Percentiles rank a stretch among this genome's conserved stretches.
Evolutionary conservation across 1,140 invertebrate genomes (phyloP).

Genomic region (Chironomus striatipennis): DNA sequence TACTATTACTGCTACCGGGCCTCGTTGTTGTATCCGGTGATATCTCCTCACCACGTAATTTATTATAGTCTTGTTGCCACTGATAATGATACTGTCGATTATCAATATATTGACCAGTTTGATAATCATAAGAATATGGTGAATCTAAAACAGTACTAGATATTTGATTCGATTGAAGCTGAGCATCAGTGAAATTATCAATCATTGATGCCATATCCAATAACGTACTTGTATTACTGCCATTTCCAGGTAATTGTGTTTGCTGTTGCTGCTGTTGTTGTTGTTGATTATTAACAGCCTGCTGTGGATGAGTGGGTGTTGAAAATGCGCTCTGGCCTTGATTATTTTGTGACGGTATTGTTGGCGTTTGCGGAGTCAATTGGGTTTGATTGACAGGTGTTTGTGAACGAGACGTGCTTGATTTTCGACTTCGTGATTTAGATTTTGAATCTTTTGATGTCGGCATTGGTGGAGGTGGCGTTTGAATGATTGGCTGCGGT

Average conservation of each 20-base stretch:
- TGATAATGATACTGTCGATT: slow-evolving; percentile 40
- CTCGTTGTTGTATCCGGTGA: slow-evolving; percentile 26
- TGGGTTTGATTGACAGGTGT: slow-evolving; percentile 24
- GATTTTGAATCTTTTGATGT: slow-evolving; percentile 28
- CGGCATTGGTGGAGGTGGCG: slow-evolving; percentile 27
- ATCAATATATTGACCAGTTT: slow-evolving; percentile 43
- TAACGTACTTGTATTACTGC: slow-evolving; percentile 43
- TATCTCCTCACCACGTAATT: not conserved
- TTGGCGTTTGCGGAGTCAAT: slow-evolving; percentile 32
- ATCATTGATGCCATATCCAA: slow-evolving; percentile 64
- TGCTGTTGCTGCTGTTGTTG: slow-evolving; percentile 31
- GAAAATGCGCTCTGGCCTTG: slow-evolving; percentile 31
- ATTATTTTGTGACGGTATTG: slow-evolving; percentile 37
- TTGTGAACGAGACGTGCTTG: slow-evolving; percentile 28
- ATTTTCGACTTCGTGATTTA: not conserved
- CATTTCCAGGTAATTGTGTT: slow-evolving; percentile 27
- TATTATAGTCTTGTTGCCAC: slow-evolving; percentile 31
- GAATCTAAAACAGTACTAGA: slow-evolving; percentile 71
- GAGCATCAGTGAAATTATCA: slow-evolving; percentile 61
- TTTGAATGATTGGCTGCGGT: slow-evolving; percentile 28
- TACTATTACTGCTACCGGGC: not conserved
- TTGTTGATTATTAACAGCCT: slow-evolving; percentile 31
- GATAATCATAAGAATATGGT: slow-evolving; percentile 56
- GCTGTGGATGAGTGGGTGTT: slow-evolving; percentile 36
- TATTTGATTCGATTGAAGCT: slow-evolving; percentile 70